Evolutionary conservation across 1,140 invertebrate species (phyloP).

Genomic region (Dendroctonus valens): DNA sequence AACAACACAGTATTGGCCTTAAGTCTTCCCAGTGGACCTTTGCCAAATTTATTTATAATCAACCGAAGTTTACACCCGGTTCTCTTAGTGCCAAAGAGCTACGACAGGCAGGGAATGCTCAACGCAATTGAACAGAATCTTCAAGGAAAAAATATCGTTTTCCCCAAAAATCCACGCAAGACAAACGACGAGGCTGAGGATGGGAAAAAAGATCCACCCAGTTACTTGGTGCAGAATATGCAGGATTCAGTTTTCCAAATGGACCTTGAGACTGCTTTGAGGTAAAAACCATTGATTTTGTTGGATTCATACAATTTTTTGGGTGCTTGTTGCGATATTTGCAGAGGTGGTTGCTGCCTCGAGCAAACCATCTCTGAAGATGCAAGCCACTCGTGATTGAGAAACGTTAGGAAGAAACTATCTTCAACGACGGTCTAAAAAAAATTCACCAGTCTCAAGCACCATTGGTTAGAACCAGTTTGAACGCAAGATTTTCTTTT

Average conservation of each 20-base stretch:
- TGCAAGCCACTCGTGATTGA: too few relatives aligned
- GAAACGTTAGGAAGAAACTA: too few relatives aligned
- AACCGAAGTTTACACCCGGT: too few relatives aligned
- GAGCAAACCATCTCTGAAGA: too few relatives aligned
- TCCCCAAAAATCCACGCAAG: conserved; percentile 1
- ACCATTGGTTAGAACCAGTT: too few relatives aligned
- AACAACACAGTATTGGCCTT: conserved; percentile 23
- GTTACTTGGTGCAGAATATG: conserved; percentile 43
- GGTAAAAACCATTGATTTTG: conserved; percentile 35
- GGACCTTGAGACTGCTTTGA: conserved; percentile 82
- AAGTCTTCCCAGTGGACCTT: conserved; percentile 1
- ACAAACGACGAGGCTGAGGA: conserved; percentile 33
- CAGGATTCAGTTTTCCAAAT: conserved; percentile 70
- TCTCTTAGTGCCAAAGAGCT: too few relatives aligned
- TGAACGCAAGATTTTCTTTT: too few relatives aligned
- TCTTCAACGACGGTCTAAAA: too few relatives aligned
- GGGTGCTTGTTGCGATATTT: too few relatives aligned
- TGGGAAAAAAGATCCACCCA: conserved; percentile 13
- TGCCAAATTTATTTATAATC: conserved; percentile 5
- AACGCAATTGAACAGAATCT: conserved; percentile 14
- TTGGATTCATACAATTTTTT: too few relatives aligned
- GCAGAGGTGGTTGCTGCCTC: too few relatives aligned
- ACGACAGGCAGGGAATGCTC: neutral
- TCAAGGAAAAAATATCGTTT: conserved; percentile 10
- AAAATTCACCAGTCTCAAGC: too few relatives aligned